Evolutionary conservation across 2,888 invertebrate species (phyloP), one percentile per base, ranked within the genome.

Genomic region (Agrochola macilenta): DNA sequence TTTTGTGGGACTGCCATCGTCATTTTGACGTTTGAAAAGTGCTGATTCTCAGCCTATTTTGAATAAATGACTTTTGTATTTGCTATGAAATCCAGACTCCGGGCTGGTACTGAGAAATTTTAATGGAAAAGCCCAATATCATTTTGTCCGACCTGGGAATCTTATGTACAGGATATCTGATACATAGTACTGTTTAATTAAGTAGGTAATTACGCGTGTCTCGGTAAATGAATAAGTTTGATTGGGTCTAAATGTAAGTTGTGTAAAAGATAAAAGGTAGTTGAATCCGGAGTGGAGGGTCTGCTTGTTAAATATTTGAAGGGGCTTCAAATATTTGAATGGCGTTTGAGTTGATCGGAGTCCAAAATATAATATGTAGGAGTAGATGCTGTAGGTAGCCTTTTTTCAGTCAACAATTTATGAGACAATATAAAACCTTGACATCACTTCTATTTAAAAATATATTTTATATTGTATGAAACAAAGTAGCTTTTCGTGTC

Each of bases 231-330:
- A 43, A n/a, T 52, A 54, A 23, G 26, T 5, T 49, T 17, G 9
- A 52, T 52, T 52, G 23, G 5, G 17, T 30, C 8, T 20, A 46
- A 72, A 20, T n/a, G 14, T n/a, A 17, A 11, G n/a, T 17, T 17
- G 3, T 69, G 69, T 58, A 7, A 60, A 52, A 60, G 23, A 14
- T 60, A 35, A 70, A 79, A 60, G 39, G 30, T 4, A 60, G 26
- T 60, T 12, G 12, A 20, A 79, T 70, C n/a, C 2, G 20, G 8
- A 70, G n/a, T 43, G 14, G 7, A 60, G 4, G 7, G 20, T 11
- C 5, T 17, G 12, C 30, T 70, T 17, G 52, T 35, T 46, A 60
- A 54, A 70, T 77, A 60, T 69, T 77, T n/a, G 8, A 79, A 52
- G 30, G 5, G 26, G 2, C 23, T 43, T 79, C 35, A 46, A 46